Conservation (phyloP, 2,888 invertebrate genomes). For the Abscondita cerata region DNA sequence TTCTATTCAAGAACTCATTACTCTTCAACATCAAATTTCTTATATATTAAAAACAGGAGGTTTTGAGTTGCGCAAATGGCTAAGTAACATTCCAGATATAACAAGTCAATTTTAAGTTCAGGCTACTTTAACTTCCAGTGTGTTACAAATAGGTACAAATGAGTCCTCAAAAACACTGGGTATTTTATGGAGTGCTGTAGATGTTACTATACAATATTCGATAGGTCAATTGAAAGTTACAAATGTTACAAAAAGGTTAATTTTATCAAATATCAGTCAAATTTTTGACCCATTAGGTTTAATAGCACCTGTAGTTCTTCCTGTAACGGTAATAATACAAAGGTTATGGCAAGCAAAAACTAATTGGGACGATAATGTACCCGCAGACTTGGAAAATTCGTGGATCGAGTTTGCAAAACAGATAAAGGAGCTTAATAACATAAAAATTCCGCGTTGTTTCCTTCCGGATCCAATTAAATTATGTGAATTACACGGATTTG, state of each 20-base stretch:
- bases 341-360: constrained; percentile 23
- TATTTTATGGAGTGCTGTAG: constrained; percentile 14
- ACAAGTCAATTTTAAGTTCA: neutral
- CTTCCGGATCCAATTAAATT: neutral
- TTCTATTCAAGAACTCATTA: constrained; percentile 9
- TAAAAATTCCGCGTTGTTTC: constrained; percentile 12
- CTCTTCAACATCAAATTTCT: neutral
- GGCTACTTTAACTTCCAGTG: neutral
- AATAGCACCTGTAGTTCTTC: constrained; percentile 16
- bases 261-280: constrained; percentile 21
- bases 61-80: constrained; percentile 24
- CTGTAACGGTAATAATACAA: constrained; percentile 24
- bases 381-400: neutral
- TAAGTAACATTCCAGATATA: constrained; percentile 3
- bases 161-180: constrained; percentile 23
- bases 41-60: constrained; percentile 10
- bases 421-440: constrained; percentile 2
- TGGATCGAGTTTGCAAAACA: constrained; percentile 16
- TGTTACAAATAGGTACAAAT: neutral
- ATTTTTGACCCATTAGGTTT: constrained; percentile 26
- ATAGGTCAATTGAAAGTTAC: neutral
- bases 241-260: constrained; percentile 19
- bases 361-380: constrained; percentile 25
- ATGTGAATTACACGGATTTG: constrained; percentile 39
- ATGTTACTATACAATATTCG: constrained; percentile 12